phyloP scores from a whole-genome alignment of 2,888 invertebrate species.

The Azorinus chamasolen region DNA sequence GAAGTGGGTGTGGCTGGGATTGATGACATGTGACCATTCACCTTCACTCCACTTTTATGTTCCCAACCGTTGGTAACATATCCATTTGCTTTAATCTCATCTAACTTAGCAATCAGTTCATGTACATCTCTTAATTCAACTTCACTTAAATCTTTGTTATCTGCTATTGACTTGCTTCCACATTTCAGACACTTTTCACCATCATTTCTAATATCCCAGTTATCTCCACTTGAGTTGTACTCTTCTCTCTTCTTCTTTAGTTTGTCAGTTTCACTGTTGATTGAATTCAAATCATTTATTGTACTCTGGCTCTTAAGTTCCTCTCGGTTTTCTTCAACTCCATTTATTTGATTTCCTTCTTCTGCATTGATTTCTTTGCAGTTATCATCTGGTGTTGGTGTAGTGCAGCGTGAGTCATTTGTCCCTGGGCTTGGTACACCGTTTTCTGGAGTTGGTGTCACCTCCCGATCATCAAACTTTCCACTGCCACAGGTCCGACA shows the following conservation, averaged over 20 bases:
- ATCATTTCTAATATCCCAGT: neutral
- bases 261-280: neutral
- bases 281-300: neutral
- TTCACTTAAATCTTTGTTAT: slow-evolving; percentile 18
- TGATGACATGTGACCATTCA: too few relatives aligned
- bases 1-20: neutral
- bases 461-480: slow-evolving; percentile 26
- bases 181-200: neutral
- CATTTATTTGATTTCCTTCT: too few relatives aligned
- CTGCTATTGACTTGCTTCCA: neutral
- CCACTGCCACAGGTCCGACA: slow-evolving; percentile 20
- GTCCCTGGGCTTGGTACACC: neutral
- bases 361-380: too few relatives aligned
- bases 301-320: neutral
- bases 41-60: too few relatives aligned
- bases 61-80: too few relatives aligned
- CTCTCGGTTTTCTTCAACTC: too few relatives aligned
- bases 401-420: slow-evolving; percentile 33
- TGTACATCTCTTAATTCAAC: slow-evolving; percentile 39
- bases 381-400: slow-evolving; percentile 27
- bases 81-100: slow-evolving; percentile 11
- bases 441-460: slow-evolving; percentile 49
- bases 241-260: neutral
- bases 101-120: slow-evolving; percentile 50
- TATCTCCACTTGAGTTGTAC: too few relatives aligned